Base-by-base conservation (phyloP, 2,113 vertebrate species). In the Aptenodytes forsteri region DNA sequence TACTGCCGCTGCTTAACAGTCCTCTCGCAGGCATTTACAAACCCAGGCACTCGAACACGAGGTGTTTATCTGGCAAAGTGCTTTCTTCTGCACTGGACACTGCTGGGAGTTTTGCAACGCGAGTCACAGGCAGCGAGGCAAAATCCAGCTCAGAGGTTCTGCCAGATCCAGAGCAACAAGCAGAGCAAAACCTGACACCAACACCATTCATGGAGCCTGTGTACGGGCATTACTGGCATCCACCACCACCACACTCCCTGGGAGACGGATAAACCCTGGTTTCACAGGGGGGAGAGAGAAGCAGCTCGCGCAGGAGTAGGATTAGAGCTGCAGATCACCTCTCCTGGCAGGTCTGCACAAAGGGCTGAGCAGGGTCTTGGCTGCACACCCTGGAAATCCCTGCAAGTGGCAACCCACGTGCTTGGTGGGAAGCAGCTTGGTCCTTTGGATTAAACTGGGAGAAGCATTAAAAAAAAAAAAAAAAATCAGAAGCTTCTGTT, bases 151-250 rank as follows among this genome's bases (percentile, higher is more conserved):
- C 64, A 9, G 79, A 36, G 19, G 80, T 16, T 92, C 84, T 70
- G 56, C 84, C 73, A 76, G 62, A 70, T 54, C 18, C 84, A 22
- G 13, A 70, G 61, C 79, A 52, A 46, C 22, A 46, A 62, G 49
- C 25, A 47, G 79, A 75, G 56, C 56, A 66, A 49, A 54, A 58
- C 19, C 50, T 8, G 55, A 34, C 36, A n/a, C 29, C 66, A 32
- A 4, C 40, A 16, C n/a, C 0, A 0, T 38, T 52, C 61, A 9
- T 1, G 0, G 30, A 38, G 32, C 52, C 52, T 20, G 22, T 2
- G n/a, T 11, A 15, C 0, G 0, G 30, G 46, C 52, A 18, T 47
- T n/a, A 6, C 58, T 50, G 78, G 78, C n/a, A 23, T 9, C 59
- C 40, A 15, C 26, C 49, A 29, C 25, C 47, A 17, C 61, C 38